Conservation (phyloP, 2,888 invertebrate genomes). For the Caenorhabditis wallacei region DNA sequence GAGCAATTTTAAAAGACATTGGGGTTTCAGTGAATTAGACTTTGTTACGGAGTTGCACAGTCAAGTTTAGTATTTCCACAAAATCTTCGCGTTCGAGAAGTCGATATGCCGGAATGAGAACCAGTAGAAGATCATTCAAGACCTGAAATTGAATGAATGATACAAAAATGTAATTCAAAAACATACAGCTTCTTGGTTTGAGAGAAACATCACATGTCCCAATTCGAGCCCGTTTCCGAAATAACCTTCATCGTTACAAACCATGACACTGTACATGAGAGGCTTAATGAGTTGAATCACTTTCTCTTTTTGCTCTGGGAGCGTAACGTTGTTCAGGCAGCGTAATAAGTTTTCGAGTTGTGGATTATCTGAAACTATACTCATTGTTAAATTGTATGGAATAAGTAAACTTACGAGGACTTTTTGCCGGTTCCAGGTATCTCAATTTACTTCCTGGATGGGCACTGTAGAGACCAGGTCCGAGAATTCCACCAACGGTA, state of each 20-base stretch:
- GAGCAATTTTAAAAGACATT: neutral
- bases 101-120: neutral
- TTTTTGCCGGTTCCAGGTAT: neutral
- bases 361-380: neutral
- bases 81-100: constrained; percentile 5
- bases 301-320: neutral
- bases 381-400: neutral
- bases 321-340: neutral
- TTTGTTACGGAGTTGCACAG: constrained; percentile 8
- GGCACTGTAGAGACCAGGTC: neutral
- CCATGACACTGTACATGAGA: constrained; percentile 85
- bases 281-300: neutral
- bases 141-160: neutral
- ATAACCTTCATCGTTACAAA: constrained; percentile 95
- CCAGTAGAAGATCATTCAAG: neutral
- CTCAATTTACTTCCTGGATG: constrained; percentile 3
- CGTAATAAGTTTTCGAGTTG: constrained; percentile 9
- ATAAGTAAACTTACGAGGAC: neutral
- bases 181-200: constrained; percentile 52
- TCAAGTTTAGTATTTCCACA: constrained; percentile 5
- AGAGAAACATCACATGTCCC: constrained; percentile 90
- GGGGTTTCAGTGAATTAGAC: too few relatives aligned
- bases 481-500: neutral
- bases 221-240: constrained; percentile 93
- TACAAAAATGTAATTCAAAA: neutral